Evolutionary conservation across 2,113 vertebrate species (phyloP), one percentile per base, ranked within the genome.

Genomic region (Ailuropoda melanoleuca): DNA sequence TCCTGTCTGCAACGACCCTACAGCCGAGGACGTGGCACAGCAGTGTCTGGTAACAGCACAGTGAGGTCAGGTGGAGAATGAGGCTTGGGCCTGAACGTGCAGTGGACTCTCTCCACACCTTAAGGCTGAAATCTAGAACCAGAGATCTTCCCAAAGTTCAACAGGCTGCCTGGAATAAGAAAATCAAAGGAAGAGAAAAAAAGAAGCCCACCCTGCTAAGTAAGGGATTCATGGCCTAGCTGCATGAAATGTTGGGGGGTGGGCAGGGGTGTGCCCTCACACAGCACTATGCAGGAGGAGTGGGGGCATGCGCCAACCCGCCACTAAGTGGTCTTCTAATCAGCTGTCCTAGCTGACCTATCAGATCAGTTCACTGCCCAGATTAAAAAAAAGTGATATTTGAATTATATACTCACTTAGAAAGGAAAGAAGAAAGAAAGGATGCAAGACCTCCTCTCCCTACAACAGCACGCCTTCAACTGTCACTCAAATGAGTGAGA

Each of bases 1-100:
- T 72, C 53, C 31, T 64, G 46, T 50, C 31, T 26, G 68, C n/a
- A 18, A 2, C 3, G 19, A 39, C 3, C 1, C 3, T 4, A 1
- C 1, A 8, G 19, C 58, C 23, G 39, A 19, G 10, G 26, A 34
- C 31, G 9, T 1, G 23, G 46, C 39, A 8, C 1, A 0, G 46
- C 6, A 11, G 13, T 3, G 39, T 23, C 60, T 8, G 1, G 9
- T 0, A 39, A 9, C 3, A 18, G 37, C 39, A 87, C 24, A 34
- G 34, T 12, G 23, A 9, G 23, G 24, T 10, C 39, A 68, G 43
- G 11, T 1, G 3, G 31, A 58, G 4, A 3, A 15, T 4, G 37
- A 48, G 43, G 24, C 46, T 50, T 8, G 23, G 56, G 18, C 6
- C 64, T n/a, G 24, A 53, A 29, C 66, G 39, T 1, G 12, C 11